Evolutionary conservation across 1,140 invertebrate species (phyloP).

Genomic region (Nebria ingens): DNA sequence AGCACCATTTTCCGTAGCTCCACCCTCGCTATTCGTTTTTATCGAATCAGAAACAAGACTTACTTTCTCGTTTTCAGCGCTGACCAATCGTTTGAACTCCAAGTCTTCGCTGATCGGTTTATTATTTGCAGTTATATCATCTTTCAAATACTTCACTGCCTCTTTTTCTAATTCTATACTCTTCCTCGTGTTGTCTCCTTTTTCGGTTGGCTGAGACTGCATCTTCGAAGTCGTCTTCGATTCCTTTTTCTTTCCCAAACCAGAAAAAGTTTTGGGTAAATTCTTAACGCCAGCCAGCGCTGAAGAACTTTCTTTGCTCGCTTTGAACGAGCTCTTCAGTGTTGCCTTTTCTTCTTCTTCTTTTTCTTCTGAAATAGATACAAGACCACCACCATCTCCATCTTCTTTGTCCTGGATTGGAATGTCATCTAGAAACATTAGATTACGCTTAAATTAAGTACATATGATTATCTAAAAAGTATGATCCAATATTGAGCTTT

Average conservation of each 20-base stretch:
- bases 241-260: constrained; percentile 30
- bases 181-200: neutral
- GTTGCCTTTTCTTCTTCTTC: constrained; percentile 21
- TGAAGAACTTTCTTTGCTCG: neutral
- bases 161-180: constrained; percentile 7
- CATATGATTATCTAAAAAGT: no score
- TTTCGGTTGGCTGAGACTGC: neutral
- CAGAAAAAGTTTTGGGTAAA: constrained; percentile 29
- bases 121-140: neutral
- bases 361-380: constrained; percentile 33
- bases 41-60: neutral
- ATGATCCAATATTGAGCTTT: no score
- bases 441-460: neutral
- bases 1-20: neutral
- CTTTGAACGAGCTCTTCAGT: neutral
- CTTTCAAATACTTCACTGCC: neutral
- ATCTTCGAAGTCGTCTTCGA: neutral
- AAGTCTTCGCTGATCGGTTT: neutral
- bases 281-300: constrained; percentile 23
- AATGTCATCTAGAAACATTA: constrained; percentile 29
- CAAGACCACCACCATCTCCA: constrained; percentile 21
- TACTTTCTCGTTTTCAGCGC: neutral
- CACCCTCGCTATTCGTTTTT: neutral
- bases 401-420: constrained; percentile 29
- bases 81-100: neutral